These are phyloP conservation scores for Galleria mellonella DNA, from an alignment of 1,140 invertebrate species.

Conservation along the genomic window DNA sequence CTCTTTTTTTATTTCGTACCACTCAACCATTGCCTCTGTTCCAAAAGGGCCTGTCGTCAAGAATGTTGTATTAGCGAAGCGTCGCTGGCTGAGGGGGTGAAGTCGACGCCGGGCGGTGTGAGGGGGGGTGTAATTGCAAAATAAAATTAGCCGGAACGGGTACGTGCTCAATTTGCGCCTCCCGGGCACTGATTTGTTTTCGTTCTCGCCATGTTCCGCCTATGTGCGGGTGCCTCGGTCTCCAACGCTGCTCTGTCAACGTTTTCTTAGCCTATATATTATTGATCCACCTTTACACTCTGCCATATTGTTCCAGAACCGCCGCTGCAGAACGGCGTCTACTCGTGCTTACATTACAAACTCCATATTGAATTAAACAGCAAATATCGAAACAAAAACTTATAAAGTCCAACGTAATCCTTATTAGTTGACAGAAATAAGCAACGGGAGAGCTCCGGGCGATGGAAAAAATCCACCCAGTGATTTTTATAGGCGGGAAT, in stretches of 20 bases:
- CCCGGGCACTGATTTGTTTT: constrained; percentile 71
- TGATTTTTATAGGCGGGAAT: constrained; percentile 47
- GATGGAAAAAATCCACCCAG: constrained; percentile 37
- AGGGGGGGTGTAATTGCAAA: constrained; percentile 69
- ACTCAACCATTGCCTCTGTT: constrained; percentile 23
- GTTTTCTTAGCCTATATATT: constrained; percentile 65
- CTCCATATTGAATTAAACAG: no score
- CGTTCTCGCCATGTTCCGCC: constrained; percentile 41
- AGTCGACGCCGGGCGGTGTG: constrained; percentile 15
- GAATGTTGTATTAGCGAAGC: constrained; percentile 63
- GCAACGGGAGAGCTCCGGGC: constrained; percentile 30
- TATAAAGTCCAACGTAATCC: constrained; percentile 16
- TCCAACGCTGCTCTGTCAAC: constrained; percentile 33
- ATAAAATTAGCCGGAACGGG: constrained; percentile 73
- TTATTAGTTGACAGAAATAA: constrained; percentile 59
- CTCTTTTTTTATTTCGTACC: not conserved
- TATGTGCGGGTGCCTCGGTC: constrained; percentile 23
- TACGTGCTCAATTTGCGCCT: constrained; percentile 73
- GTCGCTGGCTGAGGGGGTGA: constrained; percentile 10
- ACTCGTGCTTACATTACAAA: no score
- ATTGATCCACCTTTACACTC: constrained; percentile 49
- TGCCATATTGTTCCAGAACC: constrained; percentile 46
- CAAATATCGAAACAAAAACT: not conserved
- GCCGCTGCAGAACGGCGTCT: no score
- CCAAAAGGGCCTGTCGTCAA: constrained; percentile 50